phyloP scores from a whole-genome alignment of 2,888 invertebrate genomes.

The Drosophila lutescens region DNA sequence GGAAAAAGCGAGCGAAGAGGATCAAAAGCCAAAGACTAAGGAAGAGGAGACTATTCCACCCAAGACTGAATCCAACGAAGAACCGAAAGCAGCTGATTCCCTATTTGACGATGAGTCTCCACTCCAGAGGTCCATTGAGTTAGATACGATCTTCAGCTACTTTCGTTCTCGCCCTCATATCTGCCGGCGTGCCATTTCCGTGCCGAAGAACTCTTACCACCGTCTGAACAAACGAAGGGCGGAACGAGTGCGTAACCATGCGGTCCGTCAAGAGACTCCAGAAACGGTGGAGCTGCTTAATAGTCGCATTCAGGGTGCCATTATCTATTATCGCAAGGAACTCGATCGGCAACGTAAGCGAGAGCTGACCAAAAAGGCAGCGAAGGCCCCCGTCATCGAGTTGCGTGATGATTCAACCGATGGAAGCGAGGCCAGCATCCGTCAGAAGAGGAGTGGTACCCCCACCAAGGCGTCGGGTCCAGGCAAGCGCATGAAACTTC shows the following conservation, averaged over 20 bases:
- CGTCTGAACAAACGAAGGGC: conserved; percentile 72
- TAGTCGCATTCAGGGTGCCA: conserved; percentile 68
- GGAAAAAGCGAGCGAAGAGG: neutral
- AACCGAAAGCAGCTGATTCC: neutral
- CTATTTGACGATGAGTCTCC: neutral
- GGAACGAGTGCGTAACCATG: conserved; percentile 42
- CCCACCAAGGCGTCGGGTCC: neutral
- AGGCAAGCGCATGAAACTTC: conserved; percentile 14
- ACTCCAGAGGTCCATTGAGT: conserved; percentile 29
- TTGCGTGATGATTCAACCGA: conserved; percentile 63
- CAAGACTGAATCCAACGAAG: neutral
- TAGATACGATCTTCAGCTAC: conserved; percentile 48
- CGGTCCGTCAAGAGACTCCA: conserved; percentile 62
- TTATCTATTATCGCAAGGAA: conserved; percentile 73
- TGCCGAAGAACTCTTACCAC: conserved; percentile 70
- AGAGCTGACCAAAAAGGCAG: conserved; percentile 8
- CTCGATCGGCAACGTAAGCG: conserved; percentile 56
- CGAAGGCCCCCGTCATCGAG: conserved; percentile 38
- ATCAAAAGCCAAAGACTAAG: neutral
- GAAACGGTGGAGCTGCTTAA: conserved; percentile 61
- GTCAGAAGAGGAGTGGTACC: conserved; percentile 1
- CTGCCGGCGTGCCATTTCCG: conserved; percentile 72
- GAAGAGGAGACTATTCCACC: neutral
- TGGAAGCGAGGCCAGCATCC: conserved; percentile 7
- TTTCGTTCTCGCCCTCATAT: conserved; percentile 38